Conservation (phyloP, 2,113 vertebrate genomes). For the Ciconia stormi region DNA sequence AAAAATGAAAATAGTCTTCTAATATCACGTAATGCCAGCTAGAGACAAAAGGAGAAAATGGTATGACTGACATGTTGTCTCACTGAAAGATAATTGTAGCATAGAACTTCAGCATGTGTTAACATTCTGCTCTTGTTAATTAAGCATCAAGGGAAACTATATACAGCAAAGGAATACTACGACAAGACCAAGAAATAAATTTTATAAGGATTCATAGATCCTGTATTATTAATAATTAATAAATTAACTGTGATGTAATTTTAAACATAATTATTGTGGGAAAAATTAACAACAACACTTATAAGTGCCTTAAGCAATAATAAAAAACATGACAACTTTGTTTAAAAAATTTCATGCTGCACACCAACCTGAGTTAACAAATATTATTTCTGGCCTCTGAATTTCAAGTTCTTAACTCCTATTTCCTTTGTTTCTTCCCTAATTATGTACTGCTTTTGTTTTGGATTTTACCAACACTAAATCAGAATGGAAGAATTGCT, state of each 20-base stretch:
- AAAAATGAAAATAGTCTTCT: background rate
- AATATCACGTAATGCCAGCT: background rate
- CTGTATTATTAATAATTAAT: background rate
- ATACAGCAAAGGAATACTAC: background rate
- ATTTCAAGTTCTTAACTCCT: background rate
- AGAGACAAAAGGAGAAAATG: background rate
- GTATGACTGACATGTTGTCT: background rate
- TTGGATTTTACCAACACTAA: background rate
- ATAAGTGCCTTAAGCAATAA: background rate
- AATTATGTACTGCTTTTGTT: background rate
- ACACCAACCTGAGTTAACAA: background rate
- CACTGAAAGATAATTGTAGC: background rate
- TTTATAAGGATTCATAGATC: background rate
- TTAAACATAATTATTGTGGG: background rate
- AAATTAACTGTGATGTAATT: background rate
- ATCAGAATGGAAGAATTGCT: background rate
- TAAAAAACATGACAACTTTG: background rate
- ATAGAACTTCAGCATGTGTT: background rate
- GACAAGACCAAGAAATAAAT: background rate
- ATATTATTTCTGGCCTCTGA: background rate
- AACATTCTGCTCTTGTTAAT: background rate
- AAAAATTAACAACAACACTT: background rate
- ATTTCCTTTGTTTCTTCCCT: background rate
- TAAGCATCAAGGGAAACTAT: background rate
- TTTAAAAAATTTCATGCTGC: background rate